Percentiles rank a stretch among this genome's conserved stretches.
These are phyloP conservation scores for Hirtodrosophila trivittata DNA, from an alignment of 2,888 invertebrate genomes.

Conservation along the genomic window DNA sequence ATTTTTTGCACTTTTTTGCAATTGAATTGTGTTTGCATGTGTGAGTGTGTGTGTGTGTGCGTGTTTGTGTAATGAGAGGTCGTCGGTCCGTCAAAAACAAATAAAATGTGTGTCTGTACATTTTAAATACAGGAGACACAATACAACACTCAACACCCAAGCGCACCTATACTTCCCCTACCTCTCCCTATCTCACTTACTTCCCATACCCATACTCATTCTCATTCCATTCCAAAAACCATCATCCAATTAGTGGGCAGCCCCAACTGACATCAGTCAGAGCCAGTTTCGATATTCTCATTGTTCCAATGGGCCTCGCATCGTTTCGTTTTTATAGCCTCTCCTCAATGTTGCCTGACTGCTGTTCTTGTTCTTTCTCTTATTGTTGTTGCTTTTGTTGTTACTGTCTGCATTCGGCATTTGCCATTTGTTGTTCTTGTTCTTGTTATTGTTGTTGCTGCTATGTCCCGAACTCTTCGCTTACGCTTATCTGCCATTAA, in stretches of 20 bases:
- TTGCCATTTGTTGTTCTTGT: slow-evolving; percentile 44
- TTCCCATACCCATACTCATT: background rate
- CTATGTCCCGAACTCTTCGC: slow-evolving; percentile 41
- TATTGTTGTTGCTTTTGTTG: slow-evolving; percentile 23
- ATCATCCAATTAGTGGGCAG: slow-evolving; percentile 59
- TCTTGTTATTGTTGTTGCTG: slow-evolving; percentile 21
- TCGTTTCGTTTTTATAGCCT: slow-evolving; percentile 54
- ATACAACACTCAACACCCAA: background rate
- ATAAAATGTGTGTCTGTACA: slow-evolving; percentile 48
- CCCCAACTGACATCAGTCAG: slow-evolving; percentile 60
- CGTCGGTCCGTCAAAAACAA: slow-evolving; percentile 42
- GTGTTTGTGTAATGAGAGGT: slow-evolving; percentile 19
- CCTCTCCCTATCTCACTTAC: background rate
- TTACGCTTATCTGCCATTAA: slow-evolving; percentile 62
- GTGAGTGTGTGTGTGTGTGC: slow-evolving; percentile 3
- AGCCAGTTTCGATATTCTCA: slow-evolving; percentile 52
- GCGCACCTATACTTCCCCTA: background rate
- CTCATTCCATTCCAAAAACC: slow-evolving; percentile 7
- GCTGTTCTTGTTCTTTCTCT: slow-evolving; percentile 10
- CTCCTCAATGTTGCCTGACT: slow-evolving; percentile 36
- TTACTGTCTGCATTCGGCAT: slow-evolving; percentile 54
- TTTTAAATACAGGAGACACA: slow-evolving; percentile 26
- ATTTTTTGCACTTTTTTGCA: slow-evolving; percentile 71
- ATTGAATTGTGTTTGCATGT: slow-evolving; percentile 33
- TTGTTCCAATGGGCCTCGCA: slow-evolving; percentile 46